These are phyloP conservation scores for Nesidiocoris tenuis DNA, from an alignment of 2,888 invertebrate genomes.

Conservation along the genomic window DNA sequence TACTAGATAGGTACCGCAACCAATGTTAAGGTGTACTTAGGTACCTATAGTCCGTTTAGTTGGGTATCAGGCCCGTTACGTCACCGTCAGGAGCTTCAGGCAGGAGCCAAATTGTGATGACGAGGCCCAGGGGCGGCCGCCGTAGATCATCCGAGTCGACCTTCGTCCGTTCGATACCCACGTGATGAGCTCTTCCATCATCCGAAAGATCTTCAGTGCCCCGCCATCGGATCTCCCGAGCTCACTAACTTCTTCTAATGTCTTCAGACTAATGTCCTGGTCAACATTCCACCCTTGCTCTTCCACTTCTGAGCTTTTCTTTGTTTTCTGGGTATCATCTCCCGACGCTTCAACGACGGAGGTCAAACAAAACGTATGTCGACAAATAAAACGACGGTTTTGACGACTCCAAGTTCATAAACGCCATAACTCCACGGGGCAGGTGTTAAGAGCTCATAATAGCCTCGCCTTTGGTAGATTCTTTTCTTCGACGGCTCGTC, in stretches of 20 bases:
- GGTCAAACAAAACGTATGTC: not conserved
- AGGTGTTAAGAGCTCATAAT: not conserved
- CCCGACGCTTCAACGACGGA: not conserved
- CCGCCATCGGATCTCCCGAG: not conserved
- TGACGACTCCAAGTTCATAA: not conserved
- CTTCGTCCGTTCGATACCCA: not conserved
- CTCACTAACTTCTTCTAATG: not conserved
- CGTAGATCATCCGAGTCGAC: not conserved
- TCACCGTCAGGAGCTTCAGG: not conserved
- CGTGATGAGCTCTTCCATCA: not conserved
- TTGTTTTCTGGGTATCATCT: not conserved
- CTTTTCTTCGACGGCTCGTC: too few relatives aligned
- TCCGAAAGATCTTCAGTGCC: not conserved
- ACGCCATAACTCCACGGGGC: not conserved
- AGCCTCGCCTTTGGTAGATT: not conserved
- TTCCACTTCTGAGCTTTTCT: not conserved
- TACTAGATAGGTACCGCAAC: too few relatives aligned
- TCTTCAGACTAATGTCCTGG: not conserved
- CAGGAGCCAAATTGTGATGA: not conserved
- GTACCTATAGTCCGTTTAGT: not conserved
- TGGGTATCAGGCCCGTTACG: not conserved
- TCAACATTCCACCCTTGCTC: not conserved
- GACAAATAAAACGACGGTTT: too few relatives aligned
- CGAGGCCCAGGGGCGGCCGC: not conserved
- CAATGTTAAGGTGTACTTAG: too few relatives aligned